phyloP scores from a whole-genome alignment of 2,113 vertebrate species.

The Pteruthius melanotis region DNA sequence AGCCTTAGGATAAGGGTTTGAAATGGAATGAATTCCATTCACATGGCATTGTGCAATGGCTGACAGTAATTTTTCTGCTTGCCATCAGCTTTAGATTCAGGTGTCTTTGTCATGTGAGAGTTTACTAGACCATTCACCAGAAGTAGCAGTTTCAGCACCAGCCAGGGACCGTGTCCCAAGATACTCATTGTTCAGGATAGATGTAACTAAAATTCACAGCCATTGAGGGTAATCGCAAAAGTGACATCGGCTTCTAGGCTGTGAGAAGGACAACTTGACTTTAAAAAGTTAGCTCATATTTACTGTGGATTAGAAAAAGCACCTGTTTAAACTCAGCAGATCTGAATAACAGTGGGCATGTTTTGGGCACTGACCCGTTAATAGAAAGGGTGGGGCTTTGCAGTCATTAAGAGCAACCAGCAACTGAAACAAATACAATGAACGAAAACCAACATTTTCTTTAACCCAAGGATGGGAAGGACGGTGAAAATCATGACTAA shows the following conservation, averaged over 20 bases:
- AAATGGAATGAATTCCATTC: neutral
- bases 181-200: neutral
- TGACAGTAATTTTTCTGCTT: neutral
- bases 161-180: neutral
- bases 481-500: neutral
- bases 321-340: constrained; percentile 56
- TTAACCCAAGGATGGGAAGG: neutral
- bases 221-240: neutral
- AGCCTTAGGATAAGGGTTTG: neutral
- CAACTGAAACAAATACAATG: neutral
- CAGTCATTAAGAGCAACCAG: neutral
- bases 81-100: neutral
- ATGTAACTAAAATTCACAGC: constrained; percentile 9
- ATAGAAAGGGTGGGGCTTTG: constrained; percentile 29
- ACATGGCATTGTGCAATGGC: neutral
- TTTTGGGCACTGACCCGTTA: constrained; percentile 54
- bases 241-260: neutral
- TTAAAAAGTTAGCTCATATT: constrained; percentile 25
- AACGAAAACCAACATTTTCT: neutral
- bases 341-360: neutral
- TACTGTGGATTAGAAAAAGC: constrained; percentile 22
- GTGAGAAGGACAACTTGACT: constrained; percentile 44
- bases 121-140: neutral
- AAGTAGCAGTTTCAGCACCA: neutral
- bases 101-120: neutral